phyloP scores from a whole-genome alignment of 2,797 vertebrate genomes.

The Darevskia nairensis region DNA sequence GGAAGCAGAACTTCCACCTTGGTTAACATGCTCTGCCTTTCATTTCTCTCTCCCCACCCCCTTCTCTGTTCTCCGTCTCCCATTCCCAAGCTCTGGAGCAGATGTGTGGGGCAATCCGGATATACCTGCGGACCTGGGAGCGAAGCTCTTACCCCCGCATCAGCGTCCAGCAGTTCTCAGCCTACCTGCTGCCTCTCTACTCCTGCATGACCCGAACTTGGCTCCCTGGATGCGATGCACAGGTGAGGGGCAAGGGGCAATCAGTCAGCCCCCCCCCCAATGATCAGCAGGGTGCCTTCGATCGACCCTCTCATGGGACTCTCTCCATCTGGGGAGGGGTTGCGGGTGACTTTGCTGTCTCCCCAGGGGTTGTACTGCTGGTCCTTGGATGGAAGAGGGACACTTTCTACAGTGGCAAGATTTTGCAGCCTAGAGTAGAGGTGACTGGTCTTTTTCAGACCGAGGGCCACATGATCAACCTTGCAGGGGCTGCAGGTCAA shows the following conservation, averaged over 20 bases:
- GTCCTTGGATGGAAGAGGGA: not conserved
- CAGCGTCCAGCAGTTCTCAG: constrained; percentile 16
- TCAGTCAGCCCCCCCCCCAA: too few relatives aligned
- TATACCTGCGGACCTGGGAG: constrained; percentile 33
- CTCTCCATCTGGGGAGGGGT: not conserved
- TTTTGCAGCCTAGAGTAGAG: not conserved
- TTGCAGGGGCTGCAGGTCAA: too few relatives aligned
- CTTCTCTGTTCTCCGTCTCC: not conserved
- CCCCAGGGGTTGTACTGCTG: not conserved
- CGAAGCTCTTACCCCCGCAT: constrained; percentile 22
- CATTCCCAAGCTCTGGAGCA: constrained; percentile 11
- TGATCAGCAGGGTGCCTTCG: too few relatives aligned
- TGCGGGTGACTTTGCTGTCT: not conserved
- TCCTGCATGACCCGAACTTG: constrained; percentile 6
- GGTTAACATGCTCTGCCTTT: too few relatives aligned
- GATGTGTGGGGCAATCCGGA: constrained; percentile 31
- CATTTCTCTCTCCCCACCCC: not conserved
- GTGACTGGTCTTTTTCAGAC: not conserved
- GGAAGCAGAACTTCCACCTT: too few relatives aligned
- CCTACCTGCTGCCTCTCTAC: constrained; percentile 22
- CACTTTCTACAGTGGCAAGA: not conserved
- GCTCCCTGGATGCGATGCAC: not conserved
- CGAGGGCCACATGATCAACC: too few relatives aligned
- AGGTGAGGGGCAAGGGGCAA: not conserved
- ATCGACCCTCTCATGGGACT: too few relatives aligned